Conservation (phyloP, 2,888 invertebrate species). For the Ypsolopha scabrella region DNA sequence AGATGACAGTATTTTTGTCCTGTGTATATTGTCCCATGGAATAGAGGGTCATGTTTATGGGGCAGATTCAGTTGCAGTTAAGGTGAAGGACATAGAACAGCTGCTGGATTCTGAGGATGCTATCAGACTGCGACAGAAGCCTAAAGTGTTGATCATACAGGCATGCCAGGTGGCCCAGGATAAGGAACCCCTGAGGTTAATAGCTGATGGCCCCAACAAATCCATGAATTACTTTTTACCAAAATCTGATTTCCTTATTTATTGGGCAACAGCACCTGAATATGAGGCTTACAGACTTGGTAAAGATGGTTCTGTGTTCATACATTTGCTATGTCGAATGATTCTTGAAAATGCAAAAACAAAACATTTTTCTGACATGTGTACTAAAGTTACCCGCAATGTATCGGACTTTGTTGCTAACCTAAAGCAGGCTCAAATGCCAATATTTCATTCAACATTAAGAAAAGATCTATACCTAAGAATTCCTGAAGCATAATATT, state of each 20-base stretch:
- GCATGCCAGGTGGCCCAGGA: conserved; percentile 46
- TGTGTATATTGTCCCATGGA: conserved; percentile 58
- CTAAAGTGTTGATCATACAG: conserved; percentile 52
- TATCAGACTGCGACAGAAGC: conserved; percentile 32
- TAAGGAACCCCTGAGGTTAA: conserved; percentile 22
- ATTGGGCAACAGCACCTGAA: conserved; percentile 56
- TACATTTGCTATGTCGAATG: conserved; percentile 39
- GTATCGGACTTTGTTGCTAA: conserved; percentile 31
- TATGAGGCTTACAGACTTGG: conserved; percentile 48
- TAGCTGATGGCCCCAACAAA: conserved; percentile 32
- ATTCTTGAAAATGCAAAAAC: conserved; percentile 26
- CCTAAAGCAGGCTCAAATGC: conserved; percentile 34
- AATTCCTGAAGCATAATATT: conserved; percentile 13
- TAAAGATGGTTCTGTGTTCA: conserved; percentile 46
- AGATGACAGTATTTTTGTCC: conserved; percentile 50
- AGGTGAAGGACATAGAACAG: conserved; percentile 46
- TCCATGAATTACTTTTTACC: conserved; percentile 22
- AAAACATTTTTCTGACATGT: conserved; percentile 46
- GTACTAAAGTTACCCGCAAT: conserved; percentile 38
- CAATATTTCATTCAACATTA: conserved; percentile 41
- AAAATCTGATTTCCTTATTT: conserved; percentile 48
- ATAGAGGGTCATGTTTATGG: conserved; percentile 50
- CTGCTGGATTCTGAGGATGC: conserved; percentile 43
- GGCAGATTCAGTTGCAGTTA: conserved; percentile 50
- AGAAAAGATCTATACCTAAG: conserved; percentile 46